Conservation (phyloP, 2,888 invertebrate species). For the Stenurella melanura region DNA sequence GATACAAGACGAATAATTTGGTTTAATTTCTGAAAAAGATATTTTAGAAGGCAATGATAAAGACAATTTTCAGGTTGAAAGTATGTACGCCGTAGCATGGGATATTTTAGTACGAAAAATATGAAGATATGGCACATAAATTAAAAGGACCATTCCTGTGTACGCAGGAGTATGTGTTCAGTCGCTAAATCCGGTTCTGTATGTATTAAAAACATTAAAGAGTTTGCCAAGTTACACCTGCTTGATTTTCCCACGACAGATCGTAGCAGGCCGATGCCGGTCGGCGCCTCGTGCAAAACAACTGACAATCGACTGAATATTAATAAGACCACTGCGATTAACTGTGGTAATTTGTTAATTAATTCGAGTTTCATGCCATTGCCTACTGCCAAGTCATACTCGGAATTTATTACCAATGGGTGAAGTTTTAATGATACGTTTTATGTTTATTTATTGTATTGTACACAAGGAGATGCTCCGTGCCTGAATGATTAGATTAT, state of each 20-base stretch:
- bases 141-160: not conserved
- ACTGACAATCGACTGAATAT: conserved; percentile 65
- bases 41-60: too few species aligned
- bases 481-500: too few species aligned
- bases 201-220: conserved; percentile 48
- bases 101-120: not conserved
- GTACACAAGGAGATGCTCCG: too few species aligned
- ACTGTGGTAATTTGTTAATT: conserved; percentile 68
- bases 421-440: conserved; percentile 41
- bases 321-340: conserved; percentile 65
- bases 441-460: conserved; percentile 34
- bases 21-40: too few species aligned
- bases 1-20: too few species aligned
- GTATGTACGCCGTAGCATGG: too few species aligned
- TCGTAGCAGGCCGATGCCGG: conserved; percentile 50
- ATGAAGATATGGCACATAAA: not conserved
- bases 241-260: conserved; percentile 69
- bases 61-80: too few species aligned
- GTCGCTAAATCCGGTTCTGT: conserved; percentile 28
- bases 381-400: conserved; percentile 35
- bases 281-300: conserved; percentile 64
- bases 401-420: conserved; percentile 44
- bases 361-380: conserved; percentile 60
- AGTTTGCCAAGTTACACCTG: conserved; percentile 65
- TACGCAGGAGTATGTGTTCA: not conserved